Percentiles rank a stretch among this genome's conserved stretches.
Evolutionary conservation across 2,797 vertebrate genomes (phyloP).

Genomic region (Anguilla megastoma): DNA sequence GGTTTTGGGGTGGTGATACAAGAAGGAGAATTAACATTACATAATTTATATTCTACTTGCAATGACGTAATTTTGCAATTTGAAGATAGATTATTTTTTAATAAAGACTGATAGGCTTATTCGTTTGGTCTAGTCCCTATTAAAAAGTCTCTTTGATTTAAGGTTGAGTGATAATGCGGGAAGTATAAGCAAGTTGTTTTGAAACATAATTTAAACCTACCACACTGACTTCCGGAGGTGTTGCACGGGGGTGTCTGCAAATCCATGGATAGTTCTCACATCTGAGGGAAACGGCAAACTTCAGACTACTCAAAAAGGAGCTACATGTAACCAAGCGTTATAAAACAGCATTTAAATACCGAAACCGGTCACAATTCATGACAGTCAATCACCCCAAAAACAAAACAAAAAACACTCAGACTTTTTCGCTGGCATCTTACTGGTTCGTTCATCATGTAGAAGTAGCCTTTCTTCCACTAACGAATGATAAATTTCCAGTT

Average conservation of each 20-base stretch:
- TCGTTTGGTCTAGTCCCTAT: neutral
- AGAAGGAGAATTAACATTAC: neutral
- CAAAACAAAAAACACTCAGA: neutral
- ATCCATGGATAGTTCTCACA: constrained; percentile 59
- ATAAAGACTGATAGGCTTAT: neutral
- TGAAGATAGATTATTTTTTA: no score
- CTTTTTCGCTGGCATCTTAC: neutral
- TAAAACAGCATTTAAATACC: neutral
- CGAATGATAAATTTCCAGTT: neutral
- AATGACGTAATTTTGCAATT: neutral
- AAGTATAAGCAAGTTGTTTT: neutral
- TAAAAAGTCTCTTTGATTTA: neutral
- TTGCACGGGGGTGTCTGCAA: constrained; percentile 52
- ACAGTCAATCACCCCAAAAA: neutral
- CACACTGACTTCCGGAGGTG: constrained; percentile 47
- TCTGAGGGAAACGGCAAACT: neutral
- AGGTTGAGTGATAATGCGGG: neutral
- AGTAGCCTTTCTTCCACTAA: neutral
- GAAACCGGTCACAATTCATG: neutral
- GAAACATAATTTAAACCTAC: constrained; percentile 46
- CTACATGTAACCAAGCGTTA: neutral
- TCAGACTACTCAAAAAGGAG: neutral
- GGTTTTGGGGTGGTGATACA: neutral
- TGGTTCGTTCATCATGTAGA: neutral
- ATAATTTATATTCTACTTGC: neutral